phyloP scores from a whole-genome alignment of 2,888 invertebrate species.

The Oscheius myriophilus region DNA sequence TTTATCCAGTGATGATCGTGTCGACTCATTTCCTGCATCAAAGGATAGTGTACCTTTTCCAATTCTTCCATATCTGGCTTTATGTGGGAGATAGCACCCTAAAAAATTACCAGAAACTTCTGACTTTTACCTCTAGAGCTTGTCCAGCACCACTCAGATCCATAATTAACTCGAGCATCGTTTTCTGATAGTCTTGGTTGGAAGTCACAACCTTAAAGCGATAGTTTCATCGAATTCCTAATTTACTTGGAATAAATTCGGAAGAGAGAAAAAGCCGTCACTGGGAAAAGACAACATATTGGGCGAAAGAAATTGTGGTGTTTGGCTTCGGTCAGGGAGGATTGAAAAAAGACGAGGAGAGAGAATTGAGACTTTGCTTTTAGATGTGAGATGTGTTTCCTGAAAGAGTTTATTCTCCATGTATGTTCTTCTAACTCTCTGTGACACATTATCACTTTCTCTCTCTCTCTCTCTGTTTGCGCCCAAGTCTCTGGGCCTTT shows the following conservation, averaged over 20 bases:
- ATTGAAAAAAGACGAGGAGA: slow-evolving; percentile 59
- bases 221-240: background rate
- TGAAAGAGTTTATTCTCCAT: background rate
- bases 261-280: slow-evolving; percentile 61
- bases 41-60: slow-evolving; percentile 55
- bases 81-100: slow-evolving; percentile 33
- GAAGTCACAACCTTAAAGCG: slow-evolving; percentile 42
- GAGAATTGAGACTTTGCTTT: slow-evolving; percentile 48
- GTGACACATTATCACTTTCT: too few relatives aligned
- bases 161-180: slow-evolving; percentile 53
- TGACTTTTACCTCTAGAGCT: slow-evolving; percentile 28
- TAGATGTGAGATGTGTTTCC: slow-evolving; percentile 5
- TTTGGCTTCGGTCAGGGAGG: slow-evolving; percentile 42
- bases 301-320: slow-evolving; percentile 53
- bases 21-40: slow-evolving; percentile 49
- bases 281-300: slow-evolving; percentile 60
- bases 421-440: too few relatives aligned
- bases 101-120: background rate
- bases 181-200: slow-evolving; percentile 42
- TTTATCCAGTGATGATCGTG: slow-evolving; percentile 53
- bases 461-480: too few relatives aligned
- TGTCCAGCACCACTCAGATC: slow-evolving; percentile 51
- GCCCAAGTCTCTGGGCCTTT: too few relatives aligned
- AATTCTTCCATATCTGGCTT: slow-evolving; percentile 43
- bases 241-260: slow-evolving; percentile 56